Percentiles rank a stretch among this genome's conserved stretches.
phyloP scores from a whole-genome alignment of 1,140 invertebrate genomes.

The Cyclargus thomasi region DNA sequence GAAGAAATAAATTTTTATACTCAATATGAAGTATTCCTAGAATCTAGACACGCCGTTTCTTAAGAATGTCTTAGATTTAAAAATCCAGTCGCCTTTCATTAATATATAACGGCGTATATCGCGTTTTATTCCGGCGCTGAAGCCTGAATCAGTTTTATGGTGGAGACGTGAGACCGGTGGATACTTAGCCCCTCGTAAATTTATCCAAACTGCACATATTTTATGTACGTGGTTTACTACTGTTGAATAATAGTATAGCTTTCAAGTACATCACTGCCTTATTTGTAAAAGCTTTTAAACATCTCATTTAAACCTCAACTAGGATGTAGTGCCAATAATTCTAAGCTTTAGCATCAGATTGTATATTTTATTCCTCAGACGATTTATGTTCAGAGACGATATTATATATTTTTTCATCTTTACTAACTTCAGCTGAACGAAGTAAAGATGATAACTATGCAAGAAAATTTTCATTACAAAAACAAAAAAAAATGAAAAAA shows the following conservation, averaged over 20 bases:
- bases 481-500: too few relatives aligned
- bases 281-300: not conserved
- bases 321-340: too few relatives aligned
- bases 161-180: constrained; percentile 29
- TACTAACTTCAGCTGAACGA: too few relatives aligned
- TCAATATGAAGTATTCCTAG: too few relatives aligned
- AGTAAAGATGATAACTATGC: too few relatives aligned
- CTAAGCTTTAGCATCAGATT: too few relatives aligned
- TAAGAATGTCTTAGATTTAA: not conserved
- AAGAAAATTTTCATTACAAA: too few relatives aligned
- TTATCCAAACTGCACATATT: constrained; percentile 29
- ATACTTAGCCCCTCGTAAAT: constrained; percentile 37
- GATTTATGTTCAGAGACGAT: too few relatives aligned
- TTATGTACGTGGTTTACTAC: constrained; percentile 27
- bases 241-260: constrained; percentile 20
- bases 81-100: constrained; percentile 11
- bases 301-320: not conserved
- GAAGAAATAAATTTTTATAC: too few relatives aligned
- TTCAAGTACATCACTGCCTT: constrained; percentile 6
- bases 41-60: not conserved
- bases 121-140: constrained; percentile 27
- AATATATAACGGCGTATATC: constrained; percentile 26
- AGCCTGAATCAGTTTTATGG: constrained; percentile 37
- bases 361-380: too few relatives aligned
- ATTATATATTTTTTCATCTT: too few relatives aligned